Evolutionary conservation across 2,797 vertebrate species (phyloP).

Genomic region (Rhynchotus rufescens): DNA sequence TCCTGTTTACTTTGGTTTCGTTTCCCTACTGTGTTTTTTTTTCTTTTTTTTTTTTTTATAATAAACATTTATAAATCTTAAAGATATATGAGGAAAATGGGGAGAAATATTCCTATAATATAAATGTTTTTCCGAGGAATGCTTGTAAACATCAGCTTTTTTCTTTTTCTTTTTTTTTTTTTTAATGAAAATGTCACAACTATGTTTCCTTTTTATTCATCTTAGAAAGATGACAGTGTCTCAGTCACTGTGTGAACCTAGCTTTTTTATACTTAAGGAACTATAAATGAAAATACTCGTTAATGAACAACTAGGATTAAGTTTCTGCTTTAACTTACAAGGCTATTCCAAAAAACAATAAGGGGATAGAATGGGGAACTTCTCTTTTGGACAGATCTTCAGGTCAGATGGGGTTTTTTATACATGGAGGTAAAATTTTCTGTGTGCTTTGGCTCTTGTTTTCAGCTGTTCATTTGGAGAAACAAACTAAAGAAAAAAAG

Average conservation of each 20-base stretch:
- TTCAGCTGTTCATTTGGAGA: not conserved
- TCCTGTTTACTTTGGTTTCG: not conserved
- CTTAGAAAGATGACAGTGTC: not conserved
- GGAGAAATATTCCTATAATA: not conserved
- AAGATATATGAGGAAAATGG: not conserved
- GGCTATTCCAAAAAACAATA: not conserved
- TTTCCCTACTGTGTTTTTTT: not conserved
- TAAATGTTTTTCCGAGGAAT: not conserved
- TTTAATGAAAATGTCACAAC: not conserved
- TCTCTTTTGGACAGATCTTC: not conserved
- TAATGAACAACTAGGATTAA: not conserved
- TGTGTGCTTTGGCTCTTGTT: conserved; percentile 12
- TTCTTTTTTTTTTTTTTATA: not conserved
- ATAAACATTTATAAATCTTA: not conserved
- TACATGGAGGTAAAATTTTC: not conserved
- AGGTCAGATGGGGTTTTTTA: not conserved
- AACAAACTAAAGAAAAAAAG: not conserved
- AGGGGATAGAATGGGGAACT: not conserved
- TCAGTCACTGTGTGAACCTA: not conserved
- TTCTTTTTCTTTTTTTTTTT: not conserved
- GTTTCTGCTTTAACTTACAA: not conserved
- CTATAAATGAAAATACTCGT: not conserved
- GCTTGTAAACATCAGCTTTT: not conserved
- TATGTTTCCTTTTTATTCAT: not conserved
- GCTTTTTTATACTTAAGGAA: not conserved